Evolutionary conservation across 2,113 vertebrate genomes (phyloP), one percentile per base, ranked within the genome.

Genomic region (Toxostoma redivivum): DNA sequence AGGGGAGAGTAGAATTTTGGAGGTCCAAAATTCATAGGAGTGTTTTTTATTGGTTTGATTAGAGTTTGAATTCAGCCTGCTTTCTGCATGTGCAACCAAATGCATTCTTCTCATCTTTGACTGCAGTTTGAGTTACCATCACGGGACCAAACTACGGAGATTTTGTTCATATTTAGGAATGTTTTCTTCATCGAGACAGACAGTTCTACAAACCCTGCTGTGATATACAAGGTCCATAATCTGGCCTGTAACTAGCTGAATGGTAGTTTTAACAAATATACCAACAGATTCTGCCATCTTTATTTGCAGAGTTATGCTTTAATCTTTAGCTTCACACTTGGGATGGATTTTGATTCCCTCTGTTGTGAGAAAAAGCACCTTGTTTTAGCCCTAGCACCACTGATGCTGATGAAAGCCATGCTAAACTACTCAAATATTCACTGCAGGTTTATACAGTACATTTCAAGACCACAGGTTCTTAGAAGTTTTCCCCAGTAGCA

Each of bases 401-500:
- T 69, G 76, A 56, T 73, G 38, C 47, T 85, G 74, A 66, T 79
- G 66, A 70, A 85, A 76, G 90, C 51, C 25, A 38, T 31, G 25
- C 58, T 80, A 33, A 91, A 38, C 61, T 73, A 38, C 37, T 86
- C n/a, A 35, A 45, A 61, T 45, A 40, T 57, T 76, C n/a, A 66
- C 56, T 87, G 78, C 70, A 65, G 33, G 66, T 54, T 83, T 57
- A 30, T n/a, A 54, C 21, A 78, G 18, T 33, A 65, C 22, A 24
- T 69, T 85, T 93, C 72, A 88, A 84, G 67, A 60, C 24, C 40
- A 50, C 51, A 51, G 25, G 23, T 57, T 71, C 56, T 77, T 37
- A 48, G 38, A 44, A 78, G 33, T 62, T 90, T 80, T 80, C 58
- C 64, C 56, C 88, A 88, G 95, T 96, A 97, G 97, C 97, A 98